Base-by-base conservation (phyloP, 2,797 vertebrate genomes). In the Furcifer pardalis region DNA sequence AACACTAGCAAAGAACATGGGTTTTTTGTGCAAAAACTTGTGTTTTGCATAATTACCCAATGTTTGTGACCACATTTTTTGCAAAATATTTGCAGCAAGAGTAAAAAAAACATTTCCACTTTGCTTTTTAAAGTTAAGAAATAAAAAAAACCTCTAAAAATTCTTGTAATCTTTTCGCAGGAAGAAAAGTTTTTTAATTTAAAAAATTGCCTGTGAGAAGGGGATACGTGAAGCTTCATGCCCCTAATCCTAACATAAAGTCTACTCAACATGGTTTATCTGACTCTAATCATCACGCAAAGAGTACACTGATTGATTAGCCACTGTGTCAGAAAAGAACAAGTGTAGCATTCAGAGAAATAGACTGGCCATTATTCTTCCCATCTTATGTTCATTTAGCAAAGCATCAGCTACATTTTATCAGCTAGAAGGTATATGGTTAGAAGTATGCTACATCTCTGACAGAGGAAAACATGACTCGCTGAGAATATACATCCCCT, bases 401-500 rank as follows among this genome's bases (percentile, higher is more conserved):
- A 73, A n/a, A 65, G 30, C 72, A 13, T 79, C 15, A n/a, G 15
- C 44, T 40, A 8, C 46, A 25, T 42, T 25, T 65, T 40, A 52
- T 71, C 23, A 40, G 9, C 7, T 49, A 62, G 13, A 84, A 78
- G 37, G 42, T 0, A 0, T 77, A 32, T 74, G 40, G 44, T 19
- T 4, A 37, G 15, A 0, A 2, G 73, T 32, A 8, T 49, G 46
- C 80, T 79, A 66, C 40, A 30, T 25, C 21, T 52, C n/a, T 81
- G 65, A 0, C 0, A 1, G n/a, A 0, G 8, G 72, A 79, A 68
- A 69, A 35, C 74, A 83, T 30, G 37, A 79, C 5, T 83, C 56
- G 8, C 63, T 59, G 35, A 78, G 65, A 83, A 79, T 35, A 46
- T 63, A 73, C 8, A 32, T 65, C 23, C 23, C 32, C 23, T 35